Evolutionary conservation across 1,140 invertebrate genomes (phyloP), one percentile per base, ranked within the genome.

Genomic region (Thaumatotibia leucotreta): DNA sequence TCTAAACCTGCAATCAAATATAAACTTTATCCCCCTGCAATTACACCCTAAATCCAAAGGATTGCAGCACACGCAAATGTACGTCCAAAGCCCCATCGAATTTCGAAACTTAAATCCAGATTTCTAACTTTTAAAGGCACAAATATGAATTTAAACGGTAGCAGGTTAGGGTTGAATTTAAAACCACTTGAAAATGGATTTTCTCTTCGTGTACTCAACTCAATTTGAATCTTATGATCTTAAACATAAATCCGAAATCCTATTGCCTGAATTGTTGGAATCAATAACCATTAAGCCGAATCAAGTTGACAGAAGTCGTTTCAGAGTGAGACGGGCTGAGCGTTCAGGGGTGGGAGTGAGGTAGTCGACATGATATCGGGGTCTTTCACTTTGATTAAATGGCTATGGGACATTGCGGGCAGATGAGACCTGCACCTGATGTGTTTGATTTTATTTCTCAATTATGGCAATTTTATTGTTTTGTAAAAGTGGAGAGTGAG

Each of bases 281-380:
- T 86, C 86, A 85, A 86, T 90, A 90, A 85, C 82, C 82, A 82
- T 82, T 86, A 84, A 82, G 78, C 80, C 76, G 74, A 80, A 81
- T 86, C 81, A 82, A 73, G 75, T 79, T 72, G 79, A 79, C 76
- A 80, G 78, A 79, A 83, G 76, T 77, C 74, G 79, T 66, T 73
- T 69, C 66, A 65, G 70, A 73, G 70, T 67, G 76, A 74, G 75
- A 73, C 49, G 66, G 69, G 63, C 61, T 72, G 69, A 63, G 50
- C 66, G 69, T 65, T 76, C 78, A 66, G 39, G 65, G 20, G 39
- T 20, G 50, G 23, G 78, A 70, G 68, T 27, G 73, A 88, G 65
- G 54, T 75, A 74, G 84, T 84, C 35, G 65, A 72, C 61, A 62
- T 49, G 68, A 76, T 75, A 65, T 80, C 64, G 74, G 69, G 70